Evolutionary conservation across 2,888 invertebrate species (phyloP).

Genomic region (Calameuta idolon): DNA sequence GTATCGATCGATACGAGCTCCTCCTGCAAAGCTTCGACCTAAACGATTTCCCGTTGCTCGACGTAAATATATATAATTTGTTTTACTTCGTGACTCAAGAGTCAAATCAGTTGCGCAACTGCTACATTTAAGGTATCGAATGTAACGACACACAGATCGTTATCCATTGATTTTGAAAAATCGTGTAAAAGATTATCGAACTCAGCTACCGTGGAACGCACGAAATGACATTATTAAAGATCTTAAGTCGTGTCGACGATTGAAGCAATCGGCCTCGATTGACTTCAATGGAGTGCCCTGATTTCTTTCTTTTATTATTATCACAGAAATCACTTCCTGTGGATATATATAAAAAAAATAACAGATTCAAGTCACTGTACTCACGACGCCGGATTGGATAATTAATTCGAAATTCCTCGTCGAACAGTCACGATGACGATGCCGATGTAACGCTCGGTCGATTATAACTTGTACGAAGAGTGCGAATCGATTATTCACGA

Average conservation of each 20-base stretch:
- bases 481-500: not conserved
- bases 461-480: not conserved
- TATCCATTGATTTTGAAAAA: not conserved
- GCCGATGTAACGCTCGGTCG: not conserved
- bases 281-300: not conserved
- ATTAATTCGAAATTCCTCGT: not conserved
- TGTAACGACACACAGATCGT: not conserved
- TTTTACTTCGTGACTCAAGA: not conserved
- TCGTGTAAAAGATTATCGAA: not conserved
- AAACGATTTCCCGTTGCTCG: not conserved
- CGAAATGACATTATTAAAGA: not conserved
- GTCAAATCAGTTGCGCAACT: not conserved
- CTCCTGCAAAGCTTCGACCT: not conserved
- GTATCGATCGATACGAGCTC: constrained; percentile 26
- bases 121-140: not conserved
- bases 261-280: not conserved
- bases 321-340: not conserved
- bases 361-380: not conserved
- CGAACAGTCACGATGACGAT: not conserved
- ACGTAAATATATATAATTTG: not conserved
- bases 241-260: not conserved
- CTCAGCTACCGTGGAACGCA: not conserved
- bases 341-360: not conserved
- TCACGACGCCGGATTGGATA: not conserved
- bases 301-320: not conserved